phyloP scores from a whole-genome alignment of 2,888 invertebrate genomes.

The Watsonalla cultraria region DNA sequence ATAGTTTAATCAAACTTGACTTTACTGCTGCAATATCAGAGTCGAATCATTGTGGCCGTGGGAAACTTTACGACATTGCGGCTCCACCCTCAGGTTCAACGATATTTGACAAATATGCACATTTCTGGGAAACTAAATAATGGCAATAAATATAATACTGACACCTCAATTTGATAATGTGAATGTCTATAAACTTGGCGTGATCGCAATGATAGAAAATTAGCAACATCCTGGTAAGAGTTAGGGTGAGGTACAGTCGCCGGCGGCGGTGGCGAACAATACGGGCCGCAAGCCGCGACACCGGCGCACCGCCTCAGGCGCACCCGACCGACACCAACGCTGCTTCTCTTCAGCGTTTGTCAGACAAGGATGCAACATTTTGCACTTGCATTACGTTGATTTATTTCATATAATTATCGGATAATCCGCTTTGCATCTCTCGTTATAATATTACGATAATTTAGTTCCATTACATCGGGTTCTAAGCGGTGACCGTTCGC shows the following conservation, averaged over 20 bases:
- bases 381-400: conserved; percentile 66
- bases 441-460: conserved; percentile 77
- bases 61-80: conserved; percentile 20
- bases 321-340: conserved; percentile 38
- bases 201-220: conserved; percentile 76
- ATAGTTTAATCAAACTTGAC: too few species aligned
- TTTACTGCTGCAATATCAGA: too few species aligned
- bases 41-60: conserved; percentile 6
- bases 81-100: conserved; percentile 24
- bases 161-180: conserved; percentile 72
- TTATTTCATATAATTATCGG: conserved; percentile 75
- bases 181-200: conserved; percentile 68
- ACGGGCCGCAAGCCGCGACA: conserved; percentile 52
- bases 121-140: conserved; percentile 31
- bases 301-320: conserved; percentile 43
- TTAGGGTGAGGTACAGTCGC: conserved; percentile 70
- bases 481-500: conserved; percentile 75
- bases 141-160: conserved; percentile 69
- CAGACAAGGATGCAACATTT: conserved; percentile 40
- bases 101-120: conserved; percentile 35
- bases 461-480: conserved; percentile 70
- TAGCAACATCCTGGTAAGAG: conserved; percentile 73
- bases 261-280: conserved; percentile 63
- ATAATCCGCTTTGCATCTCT: conserved; percentile 78
- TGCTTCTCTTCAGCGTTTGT: conserved; percentile 17